Evolutionary conservation across 2,113 vertebrate species (phyloP).

Genomic region (Salvator merianae): DNA sequence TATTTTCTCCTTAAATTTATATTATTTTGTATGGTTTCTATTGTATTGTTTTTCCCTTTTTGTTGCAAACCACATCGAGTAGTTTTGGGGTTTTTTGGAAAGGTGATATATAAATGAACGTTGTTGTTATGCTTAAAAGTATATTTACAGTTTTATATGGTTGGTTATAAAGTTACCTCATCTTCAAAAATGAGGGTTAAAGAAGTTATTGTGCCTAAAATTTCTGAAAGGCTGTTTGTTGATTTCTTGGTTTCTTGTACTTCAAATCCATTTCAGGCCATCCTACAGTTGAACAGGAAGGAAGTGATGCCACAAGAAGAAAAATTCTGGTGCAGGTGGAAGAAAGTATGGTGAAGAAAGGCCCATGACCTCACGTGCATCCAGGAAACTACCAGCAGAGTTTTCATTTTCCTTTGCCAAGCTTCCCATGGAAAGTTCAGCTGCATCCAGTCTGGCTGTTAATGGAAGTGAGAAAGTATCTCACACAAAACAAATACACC

Average conservation of each 20-base stretch:
- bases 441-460: constrained; percentile 66
- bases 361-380: background rate
- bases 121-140: too few relatives aligned
- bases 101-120: too few relatives aligned
- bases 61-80: too few relatives aligned
- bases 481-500: constrained; percentile 63
- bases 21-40: too few relatives aligned
- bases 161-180: too few relatives aligned
- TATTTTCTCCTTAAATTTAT: too few relatives aligned
- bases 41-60: too few relatives aligned
- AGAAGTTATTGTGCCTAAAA: too few relatives aligned
- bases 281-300: background rate
- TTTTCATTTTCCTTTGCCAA: constrained; percentile 41
- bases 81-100: too few relatives aligned
- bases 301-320: background rate
- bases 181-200: too few relatives aligned
- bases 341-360: background rate
- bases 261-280: background rate
- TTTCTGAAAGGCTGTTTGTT: background rate
- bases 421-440: constrained; percentile 65
- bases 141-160: too few relatives aligned
- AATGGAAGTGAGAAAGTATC: constrained; percentile 74
- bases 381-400: constrained; percentile 46
- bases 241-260: too few relatives aligned
- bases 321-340: background rate